phyloP scores from a whole-genome alignment of 2,888 invertebrate genomes.

The Napeogenes inachia region DNA sequence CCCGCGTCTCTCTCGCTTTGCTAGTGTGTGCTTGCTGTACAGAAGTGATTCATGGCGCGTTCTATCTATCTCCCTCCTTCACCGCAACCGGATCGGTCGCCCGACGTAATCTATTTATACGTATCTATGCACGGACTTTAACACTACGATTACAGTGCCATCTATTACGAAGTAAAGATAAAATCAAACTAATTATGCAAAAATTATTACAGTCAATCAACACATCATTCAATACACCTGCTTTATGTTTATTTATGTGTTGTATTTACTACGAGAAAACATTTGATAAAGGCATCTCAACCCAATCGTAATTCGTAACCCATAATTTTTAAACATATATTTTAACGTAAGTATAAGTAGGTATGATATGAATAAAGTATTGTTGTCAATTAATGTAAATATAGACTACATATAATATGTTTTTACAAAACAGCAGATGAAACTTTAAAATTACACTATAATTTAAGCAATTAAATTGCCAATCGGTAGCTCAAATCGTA shows the following conservation, averaged over 20 bases:
- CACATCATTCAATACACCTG: background rate
- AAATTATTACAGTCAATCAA: slow-evolving; percentile 12
- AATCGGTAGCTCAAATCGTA: slow-evolving; percentile 27
- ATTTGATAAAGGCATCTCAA: background rate
- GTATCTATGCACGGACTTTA: slow-evolving; percentile 72
- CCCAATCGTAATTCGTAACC: too few relatives aligned
- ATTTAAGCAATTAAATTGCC: slow-evolving; percentile 22
- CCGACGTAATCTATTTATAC: slow-evolving; percentile 76
- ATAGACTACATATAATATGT: too few relatives aligned
- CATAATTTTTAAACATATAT: too few relatives aligned
- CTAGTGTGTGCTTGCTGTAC: slow-evolving; percentile 55
- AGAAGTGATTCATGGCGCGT: slow-evolving; percentile 78
- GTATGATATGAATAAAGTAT: too few relatives aligned
- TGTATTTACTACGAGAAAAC: slow-evolving; percentile 5
- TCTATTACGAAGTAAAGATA: slow-evolving; percentile 32
- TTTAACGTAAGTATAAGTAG: too few relatives aligned
- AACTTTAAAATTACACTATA: slow-evolving; percentile 3
- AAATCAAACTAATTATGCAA: slow-evolving; percentile 27
- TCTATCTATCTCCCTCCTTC: slow-evolving; percentile 77
- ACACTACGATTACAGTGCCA: slow-evolving; percentile 51
- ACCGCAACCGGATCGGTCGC: slow-evolving; percentile 76
- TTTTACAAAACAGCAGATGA: background rate
- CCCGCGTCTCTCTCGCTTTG: slow-evolving; percentile 41
- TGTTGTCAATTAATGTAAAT: too few relatives aligned
- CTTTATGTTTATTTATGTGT: slow-evolving; percentile 7